Conservation (phyloP, 1,140 invertebrate genomes). For the Ctenoplectra terminalis region DNA sequence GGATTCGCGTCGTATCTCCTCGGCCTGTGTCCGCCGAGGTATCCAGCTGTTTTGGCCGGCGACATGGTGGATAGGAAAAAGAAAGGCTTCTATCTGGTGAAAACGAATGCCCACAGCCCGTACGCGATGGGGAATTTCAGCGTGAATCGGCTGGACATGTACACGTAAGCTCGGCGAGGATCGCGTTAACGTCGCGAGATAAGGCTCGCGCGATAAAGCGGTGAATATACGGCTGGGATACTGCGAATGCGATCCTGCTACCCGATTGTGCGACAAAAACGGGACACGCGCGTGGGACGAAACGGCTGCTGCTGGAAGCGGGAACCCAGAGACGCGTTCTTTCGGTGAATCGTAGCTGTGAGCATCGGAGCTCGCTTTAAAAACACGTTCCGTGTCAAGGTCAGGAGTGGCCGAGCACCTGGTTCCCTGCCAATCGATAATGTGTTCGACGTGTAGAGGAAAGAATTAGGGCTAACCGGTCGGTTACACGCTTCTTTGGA, state of each 20-base stretch:
- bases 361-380: not conserved
- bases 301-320: not conserved
- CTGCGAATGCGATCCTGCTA: not conserved
- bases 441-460: not conserved
- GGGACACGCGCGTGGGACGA: not conserved
- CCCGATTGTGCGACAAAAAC: not conserved
- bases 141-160: conserved; percentile 54
- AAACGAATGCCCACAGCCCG: conserved; percentile 72
- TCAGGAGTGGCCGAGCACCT: conserved; percentile 33
- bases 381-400: conserved; percentile 47
- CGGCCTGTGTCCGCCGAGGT: conserved; percentile 83
- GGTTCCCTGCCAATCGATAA: conserved; percentile 50
- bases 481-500: not conserved
- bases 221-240: not conserved
- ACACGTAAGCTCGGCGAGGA: not conserved
- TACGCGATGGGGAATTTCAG: conserved; percentile 76
- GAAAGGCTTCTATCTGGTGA: conserved; percentile 76
- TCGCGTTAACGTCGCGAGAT: not conserved
- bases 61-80: conserved; percentile 70
- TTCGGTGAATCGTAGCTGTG: not conserved
- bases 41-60: conserved; percentile 76
- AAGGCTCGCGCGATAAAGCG: not conserved
- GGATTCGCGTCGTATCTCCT: conserved; percentile 86
- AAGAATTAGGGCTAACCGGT: not conserved
- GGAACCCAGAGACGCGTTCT: too few species aligned